Base-by-base conservation (phyloP, 2,797 vertebrate species). In the Tapera naevia region DNA sequence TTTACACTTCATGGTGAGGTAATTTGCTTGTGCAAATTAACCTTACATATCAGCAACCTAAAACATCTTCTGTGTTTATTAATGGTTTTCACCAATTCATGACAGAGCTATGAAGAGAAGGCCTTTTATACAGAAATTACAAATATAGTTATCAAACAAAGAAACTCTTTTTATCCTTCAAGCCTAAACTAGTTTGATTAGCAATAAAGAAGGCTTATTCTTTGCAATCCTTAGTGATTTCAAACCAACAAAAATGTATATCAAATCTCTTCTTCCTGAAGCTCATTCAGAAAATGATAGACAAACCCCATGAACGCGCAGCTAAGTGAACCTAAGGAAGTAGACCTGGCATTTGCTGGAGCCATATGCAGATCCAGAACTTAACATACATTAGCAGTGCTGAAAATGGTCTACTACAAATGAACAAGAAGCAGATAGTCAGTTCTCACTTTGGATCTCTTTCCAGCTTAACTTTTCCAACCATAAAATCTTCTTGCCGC, bases 11-110 rank as follows among this genome's bases (percentile, higher is more conserved):
- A 75, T 22, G n/a, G 35, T 84, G 45, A 89, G 15, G 69, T 56
- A 80, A 61, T 73, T 74, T 83, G 39, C 35, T 62, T 81, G 60
- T 75, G 35, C 28, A 89, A 90, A 90, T 66, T 81, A 66, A 82
- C 86, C 33, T 58, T 51, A 65, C 58, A 32, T 50, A 75, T 65
- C 54, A 58, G 16, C 28, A 78, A 35, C 30, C 24, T 76, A 74
- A 84, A 86, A 11, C 8, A 75, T 30, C 41, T 56, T 60, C 43
- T 54, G 11, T 48, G 69, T 39, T 78, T 90, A 81, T 65, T 75
- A 0, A 1, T 10, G 2, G 2, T n/a, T 75, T 75, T 86, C 71
- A 78, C 17, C 50, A 24, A 78, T 54, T 88, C 0, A 1, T 50
- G 45, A 92, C 83, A 89, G 33, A 92, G 35, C 67, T 80, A 51